Conservation (phyloP, 2,113 vertebrate genomes). For the Leptosomus discolor region DNA sequence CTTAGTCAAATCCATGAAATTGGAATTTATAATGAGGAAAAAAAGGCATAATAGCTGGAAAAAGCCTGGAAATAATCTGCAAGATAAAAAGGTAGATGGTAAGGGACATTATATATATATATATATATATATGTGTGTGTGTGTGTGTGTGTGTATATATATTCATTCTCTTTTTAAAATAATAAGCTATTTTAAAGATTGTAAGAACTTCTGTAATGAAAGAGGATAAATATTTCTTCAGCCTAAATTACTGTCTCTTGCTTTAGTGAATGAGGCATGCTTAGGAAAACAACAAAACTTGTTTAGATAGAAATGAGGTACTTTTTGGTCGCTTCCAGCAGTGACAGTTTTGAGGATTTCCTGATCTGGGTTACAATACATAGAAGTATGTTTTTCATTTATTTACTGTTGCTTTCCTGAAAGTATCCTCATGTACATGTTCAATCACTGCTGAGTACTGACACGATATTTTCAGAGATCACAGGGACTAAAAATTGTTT, state of each 20-base stretch:
- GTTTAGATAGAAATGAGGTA: neutral
- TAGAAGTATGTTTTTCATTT: neutral
- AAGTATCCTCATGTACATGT: accelerated
- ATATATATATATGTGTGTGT: no score
- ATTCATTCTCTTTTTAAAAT: neutral
- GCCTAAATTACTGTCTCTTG: neutral
- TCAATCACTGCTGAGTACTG: neutral
- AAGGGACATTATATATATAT: neutral
- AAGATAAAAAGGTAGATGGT: neutral
- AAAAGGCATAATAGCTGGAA: neutral
- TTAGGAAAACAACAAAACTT: neutral
- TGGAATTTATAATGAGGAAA: neutral
- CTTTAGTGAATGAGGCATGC: neutral
- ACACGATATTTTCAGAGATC: neutral
- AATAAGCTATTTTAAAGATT: neutral
- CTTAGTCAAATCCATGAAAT: neutral
- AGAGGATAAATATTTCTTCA: neutral
- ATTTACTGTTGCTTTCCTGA: neutral
- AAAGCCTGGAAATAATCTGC: neutral
- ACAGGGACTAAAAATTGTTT: neutral
- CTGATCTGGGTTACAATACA: neutral
- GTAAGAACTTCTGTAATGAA: neutral
- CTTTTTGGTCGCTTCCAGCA: neutral
- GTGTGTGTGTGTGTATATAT: no score
- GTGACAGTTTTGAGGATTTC: neutral